Evolutionary conservation across 2,113 vertebrate species (phyloP), one percentile per base, ranked within the genome.

Genomic region (Corythoichthys haematopterus): DNA sequence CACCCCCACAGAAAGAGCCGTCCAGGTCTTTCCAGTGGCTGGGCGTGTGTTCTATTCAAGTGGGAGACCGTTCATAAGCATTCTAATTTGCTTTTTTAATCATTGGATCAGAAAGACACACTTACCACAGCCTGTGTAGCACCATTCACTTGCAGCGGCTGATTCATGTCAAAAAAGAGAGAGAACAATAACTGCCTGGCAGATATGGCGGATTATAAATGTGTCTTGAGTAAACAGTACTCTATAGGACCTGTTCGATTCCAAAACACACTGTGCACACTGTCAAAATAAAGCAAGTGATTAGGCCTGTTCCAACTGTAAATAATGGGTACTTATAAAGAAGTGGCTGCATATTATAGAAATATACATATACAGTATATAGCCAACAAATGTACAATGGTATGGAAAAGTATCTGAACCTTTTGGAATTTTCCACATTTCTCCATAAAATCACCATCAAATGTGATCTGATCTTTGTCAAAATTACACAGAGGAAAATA

Each of bases 71-170:
- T 12, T 63, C 4, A 75, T 48, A 43, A 45, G 2, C 3, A 33
- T 5, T 33, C 45, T 12, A 1, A 10, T 11, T 7, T 28, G 4
- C 0, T 2, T 6, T 43, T 2, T 36, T 3, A 1, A 14, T 6
- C 1, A 1, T 33, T 50, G 40, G 0, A 38, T 48, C 11, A 1
- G 55, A 55, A 63, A 68, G 0, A 52, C 5, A 53, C 52, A 78
- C 84, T 81, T 64, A 90, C 84, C 51, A 8, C 87, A 90, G 53
- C 67, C 72, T 4, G 2, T 58, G 35, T 89, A 87, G 70, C 88
- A 90, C 88, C 88, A 90, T 0, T 84, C 67, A 51, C 15, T 57
- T 7, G 5, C 74, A 53, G 66, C 4, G 3, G 33, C 85, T 85
- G 72, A 10, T 62, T 61, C n/a, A 2, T 14, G 9, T 6, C 9